Percentiles rank a stretch among this genome's conserved stretches.
Conservation (phyloP, 2,113 vertebrate species). For the Hippolais icterina region DNA sequence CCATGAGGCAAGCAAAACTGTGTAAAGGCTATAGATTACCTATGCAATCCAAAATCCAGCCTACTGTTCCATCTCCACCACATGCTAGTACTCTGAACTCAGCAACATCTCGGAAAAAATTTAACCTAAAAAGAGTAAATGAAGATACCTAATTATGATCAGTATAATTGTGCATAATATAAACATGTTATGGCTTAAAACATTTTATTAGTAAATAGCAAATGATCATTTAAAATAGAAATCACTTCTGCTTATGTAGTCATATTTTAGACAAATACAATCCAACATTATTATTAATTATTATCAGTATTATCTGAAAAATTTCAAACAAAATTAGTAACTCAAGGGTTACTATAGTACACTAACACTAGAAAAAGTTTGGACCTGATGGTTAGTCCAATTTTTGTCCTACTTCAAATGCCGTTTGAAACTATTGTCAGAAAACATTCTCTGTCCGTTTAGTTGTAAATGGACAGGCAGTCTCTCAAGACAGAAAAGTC, state of each 20-base stretch:
- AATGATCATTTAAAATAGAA: background rate
- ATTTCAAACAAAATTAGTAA: background rate
- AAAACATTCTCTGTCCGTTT: background rate
- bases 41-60: conserved; percentile 96
- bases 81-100: conserved; percentile 91
- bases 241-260: background rate
- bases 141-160: background rate
- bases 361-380: background rate
- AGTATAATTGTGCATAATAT: background rate
- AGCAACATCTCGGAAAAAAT: conserved; percentile 92
- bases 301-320: background rate
- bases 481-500: background rate
- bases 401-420: background rate
- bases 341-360: background rate
- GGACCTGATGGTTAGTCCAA: background rate
- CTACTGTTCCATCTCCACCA: conserved; percentile 94
- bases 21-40: conserved; percentile 73
- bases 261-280: background rate
- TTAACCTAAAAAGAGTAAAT: conserved; percentile 80
- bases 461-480: background rate
- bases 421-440: background rate
- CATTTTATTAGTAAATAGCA: background rate
- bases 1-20: background rate
- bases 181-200: background rate
- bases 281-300: background rate